Evolutionary conservation across 1,140 invertebrate species (phyloP), one percentile per base, ranked within the genome.

Genomic region (Neomicropteryx cornuta): DNA sequence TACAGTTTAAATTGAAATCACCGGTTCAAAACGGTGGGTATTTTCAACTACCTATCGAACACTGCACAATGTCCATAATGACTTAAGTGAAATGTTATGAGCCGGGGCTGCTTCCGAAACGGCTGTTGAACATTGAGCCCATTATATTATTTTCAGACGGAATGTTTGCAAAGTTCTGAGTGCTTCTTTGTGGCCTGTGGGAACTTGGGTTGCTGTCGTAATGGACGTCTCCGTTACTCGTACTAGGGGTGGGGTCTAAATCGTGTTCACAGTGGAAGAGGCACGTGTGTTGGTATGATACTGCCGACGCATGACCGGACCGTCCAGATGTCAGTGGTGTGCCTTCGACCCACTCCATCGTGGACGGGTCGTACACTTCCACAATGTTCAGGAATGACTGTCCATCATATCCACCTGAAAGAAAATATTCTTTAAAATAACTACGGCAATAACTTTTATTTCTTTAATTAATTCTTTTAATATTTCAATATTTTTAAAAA

Each of bases 221-320:
- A 24, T 16, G 11, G 28, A 17, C 18, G 27, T 40, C 18, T 33
- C 31, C 8, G 20, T 21, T 2, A 22, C 3, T 18, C 38, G 4
- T 5, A 20, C 8, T 34, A 20, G 14, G 33, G n/a, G 16, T 32
- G 3, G 30, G 31, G 11, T 42, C 33, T 24, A 23, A 11, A 46
- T 55, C 13, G 32, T 44, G 48, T 36, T 62, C 57, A 56, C 67
- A 73, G 18, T 66, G 68, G 22, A 62, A 54, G 2, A 60, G 58
- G 52, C 76, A 71, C 8, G 73, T 68, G 31, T 71, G 69, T 53
- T 83, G 77, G 58, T 82, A 83, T 46, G 83, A 88, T 1, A 92
- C 85, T 8, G 87, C 86, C 33, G 87, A 86, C 1, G 87, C 87
- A 58, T 93, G 89, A 5, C 89, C 90, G 19, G 87, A 92, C 41